Base-by-base conservation (phyloP, 1,140 invertebrate genomes). In the Drosophila albomicans region DNA sequence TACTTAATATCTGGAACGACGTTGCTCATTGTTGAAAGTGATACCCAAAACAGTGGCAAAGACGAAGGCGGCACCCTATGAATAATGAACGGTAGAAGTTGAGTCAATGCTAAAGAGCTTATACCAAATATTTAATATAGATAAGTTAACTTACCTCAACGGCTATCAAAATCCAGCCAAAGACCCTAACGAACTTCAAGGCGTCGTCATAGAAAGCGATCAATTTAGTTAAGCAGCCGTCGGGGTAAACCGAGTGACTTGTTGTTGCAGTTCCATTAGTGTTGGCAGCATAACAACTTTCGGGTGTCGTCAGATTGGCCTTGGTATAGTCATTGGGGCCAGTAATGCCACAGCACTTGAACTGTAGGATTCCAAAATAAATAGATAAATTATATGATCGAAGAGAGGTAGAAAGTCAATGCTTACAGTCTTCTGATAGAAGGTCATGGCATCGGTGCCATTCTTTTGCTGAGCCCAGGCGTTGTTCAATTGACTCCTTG, bases 281-380 rank as follows among this genome's bases (percentile, higher is more conserved):
- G 49, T 43, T 52, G 30, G 46, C 1, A 10, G 11, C 25, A 59
- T 68, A 75, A 57, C 90, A 91, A 51, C 89, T 91, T 1, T 45
- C 5, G 0, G 90, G 90, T 13, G 84, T 69, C 0, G 11, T 30
- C 8, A 79, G 20, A 54, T 72, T 62, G 6, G 66, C 73, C 6
- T 68, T 62, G 3, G 11, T 73, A 11, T 91, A 91, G 38, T 91
- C 90, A 10, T 35, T 59, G 20, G 71, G 28, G 4, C 79, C 74
- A 4, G 70, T 54, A 8, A 79, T 58, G n/a, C 90, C 90, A 38
- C 90, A 91, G 54, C 90, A 91, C 1, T 81, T 13, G 2, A 79
- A 64, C 89, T 91, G 2, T 0, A 57, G 54, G 7, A 10, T n/a
- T 11, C 3, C 3, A 46, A 8, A 38, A 3, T 8, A n/a, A 1